A percentile compares a stretch with the other conserved stretches of the same genome.
These are phyloP conservation scores for Trissolcus brochymenae DNA, from an alignment of 2,888 invertebrate genomes.

Conservation along the genomic window DNA sequence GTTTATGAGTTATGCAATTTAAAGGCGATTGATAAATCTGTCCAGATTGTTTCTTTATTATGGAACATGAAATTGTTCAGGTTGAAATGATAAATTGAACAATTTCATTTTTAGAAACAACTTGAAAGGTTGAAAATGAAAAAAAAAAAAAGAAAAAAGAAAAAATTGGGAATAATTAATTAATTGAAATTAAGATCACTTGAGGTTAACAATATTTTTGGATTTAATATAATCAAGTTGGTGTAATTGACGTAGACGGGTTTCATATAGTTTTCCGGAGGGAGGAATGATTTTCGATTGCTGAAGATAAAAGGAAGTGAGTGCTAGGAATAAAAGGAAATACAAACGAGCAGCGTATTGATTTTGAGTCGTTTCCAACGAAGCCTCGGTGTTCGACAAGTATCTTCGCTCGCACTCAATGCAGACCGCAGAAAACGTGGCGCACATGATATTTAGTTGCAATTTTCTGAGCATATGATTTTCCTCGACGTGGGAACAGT, in stretches of 20 bases:
- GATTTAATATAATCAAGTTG: too few species aligned
- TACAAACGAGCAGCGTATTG: conserved; percentile 53
- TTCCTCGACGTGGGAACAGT: neutral
- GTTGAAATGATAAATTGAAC: too few species aligned
- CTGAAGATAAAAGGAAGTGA: conserved; percentile 36
- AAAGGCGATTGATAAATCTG: neutral
- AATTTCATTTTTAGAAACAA: too few species aligned
- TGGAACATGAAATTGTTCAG: too few species aligned
- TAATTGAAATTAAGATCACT: too few species aligned
- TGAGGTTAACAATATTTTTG: too few species aligned
- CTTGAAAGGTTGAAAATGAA: too few species aligned
- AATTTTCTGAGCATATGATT: conserved; percentile 1
- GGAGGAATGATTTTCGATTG: conserved; percentile 23
- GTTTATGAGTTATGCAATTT: neutral
- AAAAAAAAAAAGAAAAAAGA: too few species aligned
- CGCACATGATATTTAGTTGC: conserved; percentile 22
- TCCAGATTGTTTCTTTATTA: too few species aligned
- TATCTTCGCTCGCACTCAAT: conserved; percentile 33
- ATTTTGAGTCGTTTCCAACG: conserved; percentile 57
- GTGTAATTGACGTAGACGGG: too few species aligned
- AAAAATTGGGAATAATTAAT: too few species aligned
- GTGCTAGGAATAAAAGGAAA: conserved; percentile 40
- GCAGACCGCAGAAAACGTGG: conserved; percentile 39
- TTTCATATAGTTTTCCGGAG: neutral
- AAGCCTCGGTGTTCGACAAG: conserved; percentile 53